Percentiles rank a stretch among this genome's conserved stretches.
These are phyloP conservation scores for Cerastoderma edule DNA, from an alignment of 2,888 invertebrate genomes.

Conservation along the genomic window DNA sequence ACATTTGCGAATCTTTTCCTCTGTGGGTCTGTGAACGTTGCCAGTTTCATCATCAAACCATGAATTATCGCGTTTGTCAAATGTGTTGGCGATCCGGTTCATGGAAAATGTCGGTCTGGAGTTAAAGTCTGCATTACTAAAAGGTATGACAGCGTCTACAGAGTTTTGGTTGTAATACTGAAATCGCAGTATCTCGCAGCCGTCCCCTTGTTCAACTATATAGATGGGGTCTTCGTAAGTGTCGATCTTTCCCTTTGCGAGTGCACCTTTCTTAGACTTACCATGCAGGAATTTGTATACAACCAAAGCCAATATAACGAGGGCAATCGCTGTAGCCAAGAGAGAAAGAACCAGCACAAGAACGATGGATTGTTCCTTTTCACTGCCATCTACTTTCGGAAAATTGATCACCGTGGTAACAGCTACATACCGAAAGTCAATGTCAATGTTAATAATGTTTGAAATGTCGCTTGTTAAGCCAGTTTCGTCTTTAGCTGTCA, in stretches of 20 bases:
- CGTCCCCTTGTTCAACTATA: constrained; percentile 7
- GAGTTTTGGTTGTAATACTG: not conserved
- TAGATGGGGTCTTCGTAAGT: not conserved
- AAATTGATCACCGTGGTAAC: too few relatives aligned
- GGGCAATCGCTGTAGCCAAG: not conserved
- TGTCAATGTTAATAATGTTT: constrained; percentile 13
- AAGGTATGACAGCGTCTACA: not conserved
- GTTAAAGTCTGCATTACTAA: constrained; percentile 11
- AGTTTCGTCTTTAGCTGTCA: constrained; percentile 13
- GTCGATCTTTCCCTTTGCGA: not conserved
- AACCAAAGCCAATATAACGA: not conserved
- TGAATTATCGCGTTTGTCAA: not conserved
- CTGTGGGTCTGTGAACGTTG: not conserved
- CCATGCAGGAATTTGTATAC: not conserved
- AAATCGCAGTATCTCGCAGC: not conserved
- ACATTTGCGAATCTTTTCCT: not conserved
- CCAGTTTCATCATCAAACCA: not conserved
- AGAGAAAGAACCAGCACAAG: not conserved
- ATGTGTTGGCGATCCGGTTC: not conserved
- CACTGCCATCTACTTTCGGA: not conserved
- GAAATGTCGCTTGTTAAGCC: constrained; percentile 10
- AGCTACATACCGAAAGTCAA: constrained; percentile 8
- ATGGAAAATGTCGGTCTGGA: not conserved
- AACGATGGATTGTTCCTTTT: constrained; percentile 11
- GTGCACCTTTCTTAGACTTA: too few relatives aligned